These are phyloP conservation scores for Leuctra nigra DNA, from an alignment of 2,888 invertebrate genomes.

Conservation along the genomic window DNA sequence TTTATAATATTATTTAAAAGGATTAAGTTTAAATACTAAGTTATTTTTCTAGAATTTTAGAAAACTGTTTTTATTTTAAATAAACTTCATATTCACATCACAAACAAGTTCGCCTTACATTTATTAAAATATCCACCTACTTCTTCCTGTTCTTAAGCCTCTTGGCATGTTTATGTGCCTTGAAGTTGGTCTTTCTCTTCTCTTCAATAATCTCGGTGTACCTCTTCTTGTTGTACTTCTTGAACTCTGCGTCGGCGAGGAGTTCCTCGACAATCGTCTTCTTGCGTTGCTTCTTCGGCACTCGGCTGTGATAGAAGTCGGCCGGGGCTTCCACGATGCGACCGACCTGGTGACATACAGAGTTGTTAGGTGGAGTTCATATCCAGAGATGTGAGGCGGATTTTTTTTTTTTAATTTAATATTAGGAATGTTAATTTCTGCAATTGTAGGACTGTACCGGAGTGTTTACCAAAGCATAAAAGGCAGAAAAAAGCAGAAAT, in stretches of 20 bases:
- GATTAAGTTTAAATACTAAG: too few relatives aligned
- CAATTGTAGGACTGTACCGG: too few relatives aligned
- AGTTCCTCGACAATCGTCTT: constrained; percentile 90
- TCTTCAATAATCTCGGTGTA: constrained; percentile 70
- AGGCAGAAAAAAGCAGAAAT: too few relatives aligned
- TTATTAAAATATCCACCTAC: too few relatives aligned
- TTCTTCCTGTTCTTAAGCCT: constrained; percentile 64
- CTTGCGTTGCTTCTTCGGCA: constrained; percentile 82
- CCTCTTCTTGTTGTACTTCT: constrained; percentile 65
- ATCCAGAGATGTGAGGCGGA: too few relatives aligned
- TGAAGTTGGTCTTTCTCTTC: constrained; percentile 60
- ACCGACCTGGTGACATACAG: constrained; percentile 70
- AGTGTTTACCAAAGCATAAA: too few relatives aligned
- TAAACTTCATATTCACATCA: constrained; percentile 1
- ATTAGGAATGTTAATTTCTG: too few relatives aligned
- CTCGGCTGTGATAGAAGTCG: constrained; percentile 78
- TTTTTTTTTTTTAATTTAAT: too few relatives aligned
- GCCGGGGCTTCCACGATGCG: constrained; percentile 75
- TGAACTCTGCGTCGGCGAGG: constrained; percentile 79
- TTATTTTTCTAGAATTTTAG: not conserved
- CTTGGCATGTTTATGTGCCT: constrained; percentile 58
- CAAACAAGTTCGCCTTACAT: too few relatives aligned
- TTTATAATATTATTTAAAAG: too few relatives aligned
- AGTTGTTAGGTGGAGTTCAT: too few relatives aligned
- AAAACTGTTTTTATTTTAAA: not conserved